A percentile compares a stretch with the other conserved stretches of the same genome.
Evolutionary conservation across 2,113 vertebrate species (phyloP).

Genomic region (Ammodytes marinus): DNA sequence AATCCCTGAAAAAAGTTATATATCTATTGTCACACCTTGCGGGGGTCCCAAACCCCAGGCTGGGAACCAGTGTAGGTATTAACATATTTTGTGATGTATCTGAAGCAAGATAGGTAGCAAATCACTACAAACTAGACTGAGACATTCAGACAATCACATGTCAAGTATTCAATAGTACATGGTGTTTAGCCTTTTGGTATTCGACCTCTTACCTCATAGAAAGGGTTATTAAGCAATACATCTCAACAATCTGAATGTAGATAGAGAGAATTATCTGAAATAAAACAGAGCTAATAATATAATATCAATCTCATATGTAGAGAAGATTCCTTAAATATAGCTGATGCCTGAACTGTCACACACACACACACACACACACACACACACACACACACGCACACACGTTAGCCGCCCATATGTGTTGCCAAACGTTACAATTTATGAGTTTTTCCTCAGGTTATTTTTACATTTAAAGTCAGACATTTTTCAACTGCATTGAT

Average conservation of each 20-base stretch:
- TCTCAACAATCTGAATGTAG: background rate
- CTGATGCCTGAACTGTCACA: background rate
- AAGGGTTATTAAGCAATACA: background rate
- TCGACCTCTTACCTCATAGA: background rate
- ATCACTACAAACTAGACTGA: background rate
- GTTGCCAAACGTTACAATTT: too few relatives aligned
- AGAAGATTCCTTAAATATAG: background rate
- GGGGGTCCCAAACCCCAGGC: background rate
- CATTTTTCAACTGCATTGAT: background rate
- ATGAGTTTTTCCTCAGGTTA: background rate
- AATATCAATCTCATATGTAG: background rate
- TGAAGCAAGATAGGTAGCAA: background rate
- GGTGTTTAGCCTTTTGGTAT: background rate
- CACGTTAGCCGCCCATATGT: background rate
- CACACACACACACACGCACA: background rate
- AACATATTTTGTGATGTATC: background rate
- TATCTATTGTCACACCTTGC: background rate
- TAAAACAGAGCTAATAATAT: background rate
- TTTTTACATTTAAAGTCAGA: background rate
- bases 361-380: too few relatives aligned
- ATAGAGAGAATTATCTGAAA: background rate
- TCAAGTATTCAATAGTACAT: background rate
- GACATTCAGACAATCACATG: constrained; percentile 19
- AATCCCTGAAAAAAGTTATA: background rate
- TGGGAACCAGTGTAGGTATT: background rate